A percentile compares a stretch with the other conserved stretches of the same genome.
Evolutionary conservation across 2,888 invertebrate genomes (phyloP).

Genomic region (Himalopsyche anomala): DNA sequence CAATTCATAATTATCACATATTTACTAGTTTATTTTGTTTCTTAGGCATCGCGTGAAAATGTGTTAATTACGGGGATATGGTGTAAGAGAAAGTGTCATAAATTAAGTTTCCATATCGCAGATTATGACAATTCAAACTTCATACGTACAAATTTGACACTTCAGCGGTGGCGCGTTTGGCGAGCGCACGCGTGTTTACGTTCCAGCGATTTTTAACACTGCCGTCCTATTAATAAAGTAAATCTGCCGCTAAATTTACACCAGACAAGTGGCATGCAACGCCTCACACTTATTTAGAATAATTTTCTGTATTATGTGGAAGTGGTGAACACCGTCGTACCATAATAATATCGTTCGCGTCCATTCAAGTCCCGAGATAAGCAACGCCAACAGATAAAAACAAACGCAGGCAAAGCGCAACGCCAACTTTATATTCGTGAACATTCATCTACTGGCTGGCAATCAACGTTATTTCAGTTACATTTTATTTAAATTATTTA

Average conservation of each 20-base stretch:
- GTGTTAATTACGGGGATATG: too few relatives aligned
- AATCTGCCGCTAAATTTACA: slow-evolving; percentile 27
- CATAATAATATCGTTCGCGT: slow-evolving; percentile 19
- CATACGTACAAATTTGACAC: too few relatives aligned
- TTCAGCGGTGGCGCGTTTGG: neutral
- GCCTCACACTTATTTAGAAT: slow-evolving; percentile 30
- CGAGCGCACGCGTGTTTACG: neutral
- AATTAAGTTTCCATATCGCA: neutral
- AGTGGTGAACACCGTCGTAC: neutral
- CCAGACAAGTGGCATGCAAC: slow-evolving; percentile 37
- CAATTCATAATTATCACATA: too few relatives aligned
- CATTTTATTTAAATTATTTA: too few relatives aligned
- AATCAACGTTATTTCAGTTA: neutral
- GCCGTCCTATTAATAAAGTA: slow-evolving; percentile 22
- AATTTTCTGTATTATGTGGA: slow-evolving; percentile 32
- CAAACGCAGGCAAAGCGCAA: slow-evolving; percentile 17
- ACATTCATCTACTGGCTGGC: neutral
- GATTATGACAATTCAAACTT: neutral
- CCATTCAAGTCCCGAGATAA: slow-evolving; percentile 14
- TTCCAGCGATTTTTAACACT: neutral
- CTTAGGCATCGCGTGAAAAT: too few relatives aligned
- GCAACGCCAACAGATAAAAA: neutral
- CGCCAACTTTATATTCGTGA: slow-evolving; percentile 12
- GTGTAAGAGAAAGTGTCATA: too few relatives aligned
- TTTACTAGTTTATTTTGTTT: too few relatives aligned